Percentiles rank a stretch among this genome's conserved stretches.
Conservation (phyloP, 1,140 invertebrate species). For the Zaprionus ghesquierei region DNA sequence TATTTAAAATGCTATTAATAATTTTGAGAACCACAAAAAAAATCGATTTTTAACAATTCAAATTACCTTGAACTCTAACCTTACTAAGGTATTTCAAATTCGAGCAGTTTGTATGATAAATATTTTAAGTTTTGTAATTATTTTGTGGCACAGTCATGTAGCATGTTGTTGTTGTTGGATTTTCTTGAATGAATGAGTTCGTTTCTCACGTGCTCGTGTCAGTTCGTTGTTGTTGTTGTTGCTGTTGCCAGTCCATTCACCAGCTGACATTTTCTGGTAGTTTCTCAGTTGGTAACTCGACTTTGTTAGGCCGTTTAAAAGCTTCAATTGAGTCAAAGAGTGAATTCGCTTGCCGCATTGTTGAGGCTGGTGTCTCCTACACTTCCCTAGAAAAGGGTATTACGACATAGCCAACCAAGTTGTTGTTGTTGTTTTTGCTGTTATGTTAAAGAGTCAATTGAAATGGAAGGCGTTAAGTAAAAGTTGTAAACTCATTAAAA, state of each 20-base stretch:
- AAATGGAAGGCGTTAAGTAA: slow-evolving; percentile 2
- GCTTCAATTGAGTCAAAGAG: slow-evolving; percentile 3
- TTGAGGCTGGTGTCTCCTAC: slow-evolving; percentile 1
- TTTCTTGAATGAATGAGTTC: slow-evolving; percentile 38
- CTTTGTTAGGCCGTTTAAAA: slow-evolving; percentile 1
- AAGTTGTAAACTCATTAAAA: slow-evolving; percentile 6
- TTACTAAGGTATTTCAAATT: neutral
- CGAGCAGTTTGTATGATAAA: neutral
- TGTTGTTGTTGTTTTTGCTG: neutral
- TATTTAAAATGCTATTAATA: too few species aligned
- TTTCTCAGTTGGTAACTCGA: slow-evolving; percentile 21
- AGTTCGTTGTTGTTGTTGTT: slow-evolving; percentile 17
- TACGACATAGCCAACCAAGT: neutral
- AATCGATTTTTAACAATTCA: neutral
- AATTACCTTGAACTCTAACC: neutral
- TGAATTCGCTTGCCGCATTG: neutral
- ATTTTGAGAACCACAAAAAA: too few species aligned
- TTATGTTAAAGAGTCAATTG: neutral
- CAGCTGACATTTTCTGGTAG: slow-evolving; percentile 50
- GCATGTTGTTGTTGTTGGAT: too few species aligned
- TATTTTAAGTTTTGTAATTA: slow-evolving; percentile 3
- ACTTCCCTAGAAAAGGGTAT: slow-evolving; percentile 11
- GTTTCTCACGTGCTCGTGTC: slow-evolving; percentile 60
- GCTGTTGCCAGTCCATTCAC: slow-evolving; percentile 34
- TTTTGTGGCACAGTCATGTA: slow-evolving; percentile 20